Percentiles rank a stretch among this genome's conserved stretches.
These are phyloP conservation scores for Anser cygnoides DNA, from an alignment of 2,113 vertebrate species.

Conservation along the genomic window DNA sequence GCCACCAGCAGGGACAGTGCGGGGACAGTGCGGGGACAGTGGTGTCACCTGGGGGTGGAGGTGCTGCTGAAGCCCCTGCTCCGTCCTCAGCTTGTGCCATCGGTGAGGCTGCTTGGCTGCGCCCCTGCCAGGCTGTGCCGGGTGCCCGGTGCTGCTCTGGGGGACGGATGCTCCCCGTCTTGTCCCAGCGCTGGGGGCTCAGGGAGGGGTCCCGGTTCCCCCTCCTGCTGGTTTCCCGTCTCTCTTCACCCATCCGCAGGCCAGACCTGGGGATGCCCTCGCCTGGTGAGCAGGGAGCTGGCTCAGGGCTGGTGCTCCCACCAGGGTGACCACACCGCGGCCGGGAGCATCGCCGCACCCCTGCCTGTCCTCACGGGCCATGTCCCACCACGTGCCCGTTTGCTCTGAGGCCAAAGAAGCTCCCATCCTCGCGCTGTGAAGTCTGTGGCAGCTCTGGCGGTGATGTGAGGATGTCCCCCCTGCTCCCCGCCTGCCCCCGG, in stretches of 20 bases:
- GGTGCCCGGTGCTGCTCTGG: rapidly evolving
- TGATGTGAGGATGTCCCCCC: background rate
- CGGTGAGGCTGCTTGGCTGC: rapidly evolving
- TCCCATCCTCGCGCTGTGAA: rapidly evolving
- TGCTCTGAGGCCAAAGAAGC: background rate
- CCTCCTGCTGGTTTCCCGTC: background rate
- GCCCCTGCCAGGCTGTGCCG: rapidly evolving
- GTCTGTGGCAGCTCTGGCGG: background rate
- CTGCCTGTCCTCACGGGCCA: no score
- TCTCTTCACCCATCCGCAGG: rapidly evolving
- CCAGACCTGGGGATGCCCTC: background rate
- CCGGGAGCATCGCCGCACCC: no score
- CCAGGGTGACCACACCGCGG: no score
- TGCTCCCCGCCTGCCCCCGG: no score
- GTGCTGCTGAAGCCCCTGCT: rapidly evolving
- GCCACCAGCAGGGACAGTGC: background rate
- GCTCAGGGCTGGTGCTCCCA: background rate
- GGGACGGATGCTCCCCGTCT: rapidly evolving
- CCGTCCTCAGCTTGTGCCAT: background rate
- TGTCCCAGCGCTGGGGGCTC: rapidly evolving
- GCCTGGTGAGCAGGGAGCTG: rapidly evolving
- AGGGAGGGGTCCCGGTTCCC: rapidly evolving
- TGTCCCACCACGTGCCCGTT: background rate
- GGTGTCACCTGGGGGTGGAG: background rate
- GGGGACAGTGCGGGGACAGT: background rate